Evolutionary conservation across 2,797 vertebrate species (phyloP).

Genomic region (Strix occidentalis): DNA sequence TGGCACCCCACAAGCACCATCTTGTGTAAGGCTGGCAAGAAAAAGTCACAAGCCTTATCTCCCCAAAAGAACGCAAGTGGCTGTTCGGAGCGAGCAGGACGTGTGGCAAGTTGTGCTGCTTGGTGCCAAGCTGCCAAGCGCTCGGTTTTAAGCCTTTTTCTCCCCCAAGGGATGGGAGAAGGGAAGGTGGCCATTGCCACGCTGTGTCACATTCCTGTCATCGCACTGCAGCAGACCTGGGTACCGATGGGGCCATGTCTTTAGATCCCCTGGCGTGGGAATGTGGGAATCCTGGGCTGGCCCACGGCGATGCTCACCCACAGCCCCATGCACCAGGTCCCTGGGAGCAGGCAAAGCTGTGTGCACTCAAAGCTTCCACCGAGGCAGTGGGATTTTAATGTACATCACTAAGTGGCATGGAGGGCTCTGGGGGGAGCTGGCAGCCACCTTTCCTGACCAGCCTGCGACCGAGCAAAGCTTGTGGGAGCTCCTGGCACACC

Average conservation of each 20-base stretch:
- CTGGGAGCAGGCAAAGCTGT: neutral
- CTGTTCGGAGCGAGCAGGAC: rapidly evolving
- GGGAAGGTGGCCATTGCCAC: neutral
- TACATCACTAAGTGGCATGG: rapidly evolving
- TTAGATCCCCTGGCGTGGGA: rapidly evolving
- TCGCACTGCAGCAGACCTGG: neutral
- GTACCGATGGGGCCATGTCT: rapidly evolving
- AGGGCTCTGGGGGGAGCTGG: neutral
- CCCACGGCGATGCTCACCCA: neutral
- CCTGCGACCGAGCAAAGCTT: rapidly evolving
- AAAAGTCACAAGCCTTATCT: neutral
- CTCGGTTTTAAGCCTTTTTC: neutral
- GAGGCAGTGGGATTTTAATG: neutral
- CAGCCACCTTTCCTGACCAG: neutral
- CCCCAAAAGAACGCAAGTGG: neutral
- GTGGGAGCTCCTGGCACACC: neutral
- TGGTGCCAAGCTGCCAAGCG: neutral
- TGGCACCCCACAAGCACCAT: neutral
- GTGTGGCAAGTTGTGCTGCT: neutral
- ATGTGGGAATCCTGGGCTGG: neutral
- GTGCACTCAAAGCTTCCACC: too few species aligned
- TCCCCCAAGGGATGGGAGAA: neutral
- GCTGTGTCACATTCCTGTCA: neutral
- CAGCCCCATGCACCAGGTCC: rapidly evolving
- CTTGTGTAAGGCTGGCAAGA: neutral